A percentile compares a stretch with the other conserved stretches of the same genome.
Evolutionary conservation across 2,888 invertebrate species (phyloP).

Genomic region (Cryptus armator): DNA sequence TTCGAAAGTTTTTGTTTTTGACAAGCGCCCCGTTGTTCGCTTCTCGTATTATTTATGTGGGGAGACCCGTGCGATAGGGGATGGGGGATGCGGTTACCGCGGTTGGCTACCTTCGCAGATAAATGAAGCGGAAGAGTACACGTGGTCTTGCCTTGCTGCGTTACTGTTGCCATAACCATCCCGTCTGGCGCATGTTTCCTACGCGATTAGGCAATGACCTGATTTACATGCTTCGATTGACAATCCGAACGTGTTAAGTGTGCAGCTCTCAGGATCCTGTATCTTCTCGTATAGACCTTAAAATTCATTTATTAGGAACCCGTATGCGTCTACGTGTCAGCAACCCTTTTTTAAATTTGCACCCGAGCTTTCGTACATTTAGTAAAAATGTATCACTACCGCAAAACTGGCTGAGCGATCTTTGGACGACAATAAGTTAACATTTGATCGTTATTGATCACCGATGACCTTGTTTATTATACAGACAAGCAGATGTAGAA

Average conservation of each 20-base stretch:
- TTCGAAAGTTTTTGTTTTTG: neutral
- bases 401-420: no score
- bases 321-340: no score
- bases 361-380: no score
- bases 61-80: neutral
- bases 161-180: constrained; percentile 48
- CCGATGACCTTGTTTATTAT: neutral
- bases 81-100: neutral
- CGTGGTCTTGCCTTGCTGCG: constrained; percentile 44
- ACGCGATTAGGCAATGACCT: constrained; percentile 79
- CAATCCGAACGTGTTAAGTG: constrained; percentile 60
- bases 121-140: constrained; percentile 62
- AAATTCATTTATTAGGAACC: no score
- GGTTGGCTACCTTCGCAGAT: constrained; percentile 34
- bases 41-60: constrained; percentile 21
- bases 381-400: no score
- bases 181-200: constrained; percentile 56
- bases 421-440: no score
- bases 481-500: neutral
- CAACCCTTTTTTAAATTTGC: no score
- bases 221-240: constrained; percentile 76
- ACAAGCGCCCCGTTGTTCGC: neutral
- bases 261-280: constrained; percentile 27
- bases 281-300: constrained; percentile 7
- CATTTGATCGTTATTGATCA: no score